Conservation (phyloP, 2,797 vertebrate genomes). For the Bradypodion pumilum region DNA sequence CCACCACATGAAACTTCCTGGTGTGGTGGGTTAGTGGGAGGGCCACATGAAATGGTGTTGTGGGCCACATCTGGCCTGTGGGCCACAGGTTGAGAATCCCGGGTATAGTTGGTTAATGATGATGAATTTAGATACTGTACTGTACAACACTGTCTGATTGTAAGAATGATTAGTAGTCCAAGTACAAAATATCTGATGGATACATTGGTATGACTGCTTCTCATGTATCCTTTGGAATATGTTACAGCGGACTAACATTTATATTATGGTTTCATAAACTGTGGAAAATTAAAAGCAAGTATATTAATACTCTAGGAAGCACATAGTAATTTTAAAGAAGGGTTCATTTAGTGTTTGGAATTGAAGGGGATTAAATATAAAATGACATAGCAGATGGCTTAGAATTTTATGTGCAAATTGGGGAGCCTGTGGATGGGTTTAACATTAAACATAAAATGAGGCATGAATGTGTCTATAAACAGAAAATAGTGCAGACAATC, state of each 20-base stretch:
- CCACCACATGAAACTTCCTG: too few species aligned
- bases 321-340: slow-evolving; percentile 6
- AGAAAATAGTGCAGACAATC: neutral
- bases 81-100: too few species aligned
- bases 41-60: too few species aligned
- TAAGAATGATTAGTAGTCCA: too few species aligned
- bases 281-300: neutral
- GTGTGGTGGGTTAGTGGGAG: too few species aligned
- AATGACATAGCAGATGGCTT: neutral
- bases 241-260: neutral
- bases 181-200: neutral
- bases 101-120: neutral
- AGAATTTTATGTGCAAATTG: neutral
- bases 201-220: neutral
- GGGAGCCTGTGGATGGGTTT: slow-evolving; percentile 5
- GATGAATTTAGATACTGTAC: neutral
- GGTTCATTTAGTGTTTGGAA: slow-evolving; percentile 1
- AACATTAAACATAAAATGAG: slow-evolving; percentile 25
- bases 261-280: neutral
- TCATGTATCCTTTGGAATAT: neutral
- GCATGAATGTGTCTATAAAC: slow-evolving; percentile 22
- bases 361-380: slow-evolving; percentile 2
- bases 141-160: neutral
- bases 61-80: too few species aligned
- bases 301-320: neutral